A percentile compares a stretch with the other conserved stretches of the same genome.
phyloP scores from a whole-genome alignment of 1,140 invertebrate species.

The Euglossa dilemma region DNA sequence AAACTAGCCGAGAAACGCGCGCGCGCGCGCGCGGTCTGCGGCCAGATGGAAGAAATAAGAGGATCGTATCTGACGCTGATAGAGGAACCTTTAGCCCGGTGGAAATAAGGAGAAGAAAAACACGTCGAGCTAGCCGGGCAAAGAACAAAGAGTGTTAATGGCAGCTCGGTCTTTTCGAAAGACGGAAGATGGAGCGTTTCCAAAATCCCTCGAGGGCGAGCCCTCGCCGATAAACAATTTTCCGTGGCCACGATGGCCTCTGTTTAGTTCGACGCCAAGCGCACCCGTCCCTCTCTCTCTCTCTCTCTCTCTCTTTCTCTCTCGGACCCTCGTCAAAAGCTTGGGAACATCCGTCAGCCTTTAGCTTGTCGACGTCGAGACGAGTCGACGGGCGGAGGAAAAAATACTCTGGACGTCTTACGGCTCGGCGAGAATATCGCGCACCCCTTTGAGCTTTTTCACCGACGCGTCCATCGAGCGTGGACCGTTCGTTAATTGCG shows the following conservation, averaged over 20 bases:
- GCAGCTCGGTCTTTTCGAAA: conserved; percentile 38
- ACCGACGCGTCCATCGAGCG: neutral
- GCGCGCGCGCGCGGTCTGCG: neutral
- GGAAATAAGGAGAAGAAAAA: neutral
- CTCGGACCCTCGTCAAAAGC: conserved; percentile 60
- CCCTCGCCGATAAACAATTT: conserved; percentile 67
- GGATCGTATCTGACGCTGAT: conserved; percentile 40
- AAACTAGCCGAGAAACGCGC: no score
- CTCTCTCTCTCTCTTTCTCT: conserved; percentile 29
- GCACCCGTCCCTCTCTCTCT: conserved; percentile 11
- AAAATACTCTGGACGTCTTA: neutral
- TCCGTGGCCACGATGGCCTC: conserved; percentile 4
- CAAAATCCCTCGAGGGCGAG: conserved; percentile 53
- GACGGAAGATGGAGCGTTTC: conserved; percentile 55
- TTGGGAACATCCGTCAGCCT: conserved; percentile 24
- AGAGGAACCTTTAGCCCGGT: conserved; percentile 46
- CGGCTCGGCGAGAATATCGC: neutral
- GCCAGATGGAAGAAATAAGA: conserved; percentile 58
- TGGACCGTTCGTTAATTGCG: neutral
- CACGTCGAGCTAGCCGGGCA: neutral
- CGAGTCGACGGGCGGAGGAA: neutral
- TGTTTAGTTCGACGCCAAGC: neutral
- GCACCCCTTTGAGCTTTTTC: neutral
- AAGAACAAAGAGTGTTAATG: conserved; percentile 48
- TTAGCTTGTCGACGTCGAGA: conserved; percentile 1